These are phyloP conservation scores for Miniopterus natalensis DNA, from an alignment of 2,113 vertebrate genomes.

Conservation along the genomic window DNA sequence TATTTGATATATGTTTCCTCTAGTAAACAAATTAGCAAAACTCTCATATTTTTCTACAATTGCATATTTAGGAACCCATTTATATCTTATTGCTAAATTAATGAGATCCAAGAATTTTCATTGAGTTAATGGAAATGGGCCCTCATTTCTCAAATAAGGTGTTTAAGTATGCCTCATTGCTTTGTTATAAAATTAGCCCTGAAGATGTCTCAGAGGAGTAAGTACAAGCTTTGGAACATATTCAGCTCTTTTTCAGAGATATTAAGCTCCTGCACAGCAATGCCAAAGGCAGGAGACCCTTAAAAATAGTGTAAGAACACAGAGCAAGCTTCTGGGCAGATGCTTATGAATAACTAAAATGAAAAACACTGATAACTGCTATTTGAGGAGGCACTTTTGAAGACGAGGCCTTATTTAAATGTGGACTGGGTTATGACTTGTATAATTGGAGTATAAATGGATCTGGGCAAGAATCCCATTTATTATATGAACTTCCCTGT, in stretches of 20 bases:
- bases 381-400: neutral
- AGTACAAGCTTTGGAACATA: neutral
- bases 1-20: constrained; percentile 25
- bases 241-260: constrained; percentile 17
- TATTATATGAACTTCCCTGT: neutral
- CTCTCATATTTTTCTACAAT: neutral
- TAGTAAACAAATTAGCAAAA: constrained; percentile 5
- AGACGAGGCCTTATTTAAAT: neutral
- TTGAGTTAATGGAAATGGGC: constrained; percentile 8
- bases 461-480: neutral
- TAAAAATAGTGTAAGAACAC: neutral
- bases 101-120: neutral
- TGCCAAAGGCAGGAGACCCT: neutral
- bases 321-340: neutral
- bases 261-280: neutral
- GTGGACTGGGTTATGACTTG: neutral
- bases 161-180: neutral
- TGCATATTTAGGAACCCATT: neutral
- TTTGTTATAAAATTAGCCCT: constrained; percentile 42
- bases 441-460: neutral
- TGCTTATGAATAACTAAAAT: neutral
- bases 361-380: neutral
- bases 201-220: neutral
- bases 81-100: constrained; percentile 26
- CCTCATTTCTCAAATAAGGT: constrained; percentile 17